Percentiles rank a stretch among this genome's conserved stretches.
Evolutionary conservation across 1,140 invertebrate species (phyloP).

Genomic region (Scaptomyza montana): DNA sequence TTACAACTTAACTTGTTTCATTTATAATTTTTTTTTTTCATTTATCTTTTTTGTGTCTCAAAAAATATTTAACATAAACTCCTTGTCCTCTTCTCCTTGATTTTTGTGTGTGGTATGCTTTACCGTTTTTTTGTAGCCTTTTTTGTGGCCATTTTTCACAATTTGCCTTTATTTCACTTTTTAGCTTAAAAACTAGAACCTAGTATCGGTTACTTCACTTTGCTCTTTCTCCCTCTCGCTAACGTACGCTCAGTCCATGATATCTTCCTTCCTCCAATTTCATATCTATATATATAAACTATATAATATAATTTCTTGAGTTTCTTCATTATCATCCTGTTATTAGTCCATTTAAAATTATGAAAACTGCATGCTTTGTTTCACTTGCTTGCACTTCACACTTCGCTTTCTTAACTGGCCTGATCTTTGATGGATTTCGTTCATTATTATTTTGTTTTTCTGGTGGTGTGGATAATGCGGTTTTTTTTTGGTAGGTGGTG

Average conservation of each 20-base stretch:
- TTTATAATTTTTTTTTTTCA: constrained; percentile 21
- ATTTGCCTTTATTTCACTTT: constrained; percentile 39
- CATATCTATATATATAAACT: constrained; percentile 15
- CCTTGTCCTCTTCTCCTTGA: neutral
- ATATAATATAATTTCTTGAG: constrained; percentile 43
- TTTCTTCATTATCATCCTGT: constrained; percentile 17
- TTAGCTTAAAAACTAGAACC: constrained; percentile 75
- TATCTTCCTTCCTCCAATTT: constrained; percentile 53
- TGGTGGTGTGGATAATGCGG: constrained; percentile 5
- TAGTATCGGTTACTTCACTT: constrained; percentile 63
- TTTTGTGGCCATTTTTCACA: constrained; percentile 51
- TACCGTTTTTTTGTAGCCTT: constrained; percentile 45
- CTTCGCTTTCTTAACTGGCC: constrained; percentile 34
- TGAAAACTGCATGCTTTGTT: constrained; percentile 65
- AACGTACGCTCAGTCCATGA: constrained; percentile 78
- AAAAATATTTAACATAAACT: constrained; percentile 71
- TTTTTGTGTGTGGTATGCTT: constrained; percentile 63
- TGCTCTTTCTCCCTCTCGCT: constrained; percentile 37
- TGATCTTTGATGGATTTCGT: constrained; percentile 39
- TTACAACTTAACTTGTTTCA: constrained; percentile 65
- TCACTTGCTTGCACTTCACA: neutral
- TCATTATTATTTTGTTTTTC: constrained; percentile 23
- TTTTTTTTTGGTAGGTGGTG: constrained; percentile 66
- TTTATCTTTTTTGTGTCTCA: constrained; percentile 45
- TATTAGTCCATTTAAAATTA: constrained; percentile 69